Conservation (phyloP, 2,113 vertebrate genomes). For the Bubalus kerabau region DNA sequence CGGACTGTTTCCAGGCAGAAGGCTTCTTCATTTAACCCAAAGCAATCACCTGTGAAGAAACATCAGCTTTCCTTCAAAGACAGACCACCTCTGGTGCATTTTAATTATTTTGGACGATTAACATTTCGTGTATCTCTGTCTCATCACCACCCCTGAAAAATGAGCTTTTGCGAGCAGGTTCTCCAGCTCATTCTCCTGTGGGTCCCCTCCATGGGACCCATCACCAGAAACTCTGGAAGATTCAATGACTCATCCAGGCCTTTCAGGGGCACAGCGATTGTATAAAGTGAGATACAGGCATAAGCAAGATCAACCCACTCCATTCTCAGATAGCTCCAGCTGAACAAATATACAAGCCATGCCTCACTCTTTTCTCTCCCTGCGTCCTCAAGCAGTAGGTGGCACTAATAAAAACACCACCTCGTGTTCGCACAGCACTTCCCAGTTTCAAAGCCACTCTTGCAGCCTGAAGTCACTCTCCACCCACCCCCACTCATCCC, state of each 20-base stretch:
- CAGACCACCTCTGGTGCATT: not conserved
- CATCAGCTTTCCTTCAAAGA: not conserved
- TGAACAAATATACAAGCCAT: not conserved
- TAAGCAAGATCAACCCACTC: not conserved
- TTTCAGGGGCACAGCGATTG: not conserved
- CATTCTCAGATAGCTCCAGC: not conserved
- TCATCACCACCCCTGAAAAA: not conserved
- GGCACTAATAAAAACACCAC: conserved; percentile 43
- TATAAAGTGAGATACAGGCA: not conserved
- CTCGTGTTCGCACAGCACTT: not conserved
- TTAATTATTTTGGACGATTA: not conserved
- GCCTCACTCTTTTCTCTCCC: conserved; percentile 1
- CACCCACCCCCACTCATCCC: not conserved
- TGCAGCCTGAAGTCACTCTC: not conserved
- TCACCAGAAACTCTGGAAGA: not conserved
- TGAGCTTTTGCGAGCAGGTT: not conserved
- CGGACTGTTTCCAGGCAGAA: not conserved
- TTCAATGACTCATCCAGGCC: not conserved
- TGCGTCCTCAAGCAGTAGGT: not conserved
- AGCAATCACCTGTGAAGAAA: not conserved
- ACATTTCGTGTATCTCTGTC: not conserved
- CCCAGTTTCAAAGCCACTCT: not conserved
- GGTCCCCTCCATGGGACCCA: not conserved
- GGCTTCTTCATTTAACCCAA: not conserved
- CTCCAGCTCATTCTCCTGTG: not conserved